These are phyloP conservation scores for Geococcyx californianus DNA, from an alignment of 2,113 vertebrate species.

Conservation along the genomic window DNA sequence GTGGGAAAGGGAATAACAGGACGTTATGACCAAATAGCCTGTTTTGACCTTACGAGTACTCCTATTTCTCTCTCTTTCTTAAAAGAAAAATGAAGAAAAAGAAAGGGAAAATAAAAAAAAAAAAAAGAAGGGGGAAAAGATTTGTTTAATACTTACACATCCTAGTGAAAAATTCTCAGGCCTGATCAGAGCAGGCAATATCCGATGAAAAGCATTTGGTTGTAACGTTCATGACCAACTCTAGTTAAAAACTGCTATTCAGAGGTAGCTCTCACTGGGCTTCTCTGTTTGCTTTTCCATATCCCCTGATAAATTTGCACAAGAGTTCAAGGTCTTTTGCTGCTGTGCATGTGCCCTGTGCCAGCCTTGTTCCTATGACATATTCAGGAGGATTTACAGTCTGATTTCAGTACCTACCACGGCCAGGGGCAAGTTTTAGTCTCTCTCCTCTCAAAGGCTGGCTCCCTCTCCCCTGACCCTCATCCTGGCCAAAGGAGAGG, in stretches of 20 bases:
- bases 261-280: neutral
- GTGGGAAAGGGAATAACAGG: neutral
- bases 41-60: neutral
- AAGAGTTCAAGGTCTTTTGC: constrained; percentile 31
- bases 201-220: neutral
- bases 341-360: neutral
- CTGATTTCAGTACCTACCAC: neutral
- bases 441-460: neutral
- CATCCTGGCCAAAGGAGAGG: fast-evolving
- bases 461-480: neutral
- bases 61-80: neutral
- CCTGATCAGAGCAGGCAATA: neutral
- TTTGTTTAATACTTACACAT: neutral
- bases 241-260: neutral
- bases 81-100: neutral
- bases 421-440: neutral
- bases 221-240: neutral
- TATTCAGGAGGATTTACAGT: neutral
- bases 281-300: constrained; percentile 45
- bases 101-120: too few species aligned
- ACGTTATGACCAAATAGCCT: neutral
- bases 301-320: constrained; percentile 34
- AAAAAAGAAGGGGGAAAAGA: neutral
- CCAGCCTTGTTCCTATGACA: neutral
- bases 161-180: neutral